Evolutionary conservation across 2,113 vertebrate species (phyloP).

Genomic region (Pollachius pollachius): DNA sequence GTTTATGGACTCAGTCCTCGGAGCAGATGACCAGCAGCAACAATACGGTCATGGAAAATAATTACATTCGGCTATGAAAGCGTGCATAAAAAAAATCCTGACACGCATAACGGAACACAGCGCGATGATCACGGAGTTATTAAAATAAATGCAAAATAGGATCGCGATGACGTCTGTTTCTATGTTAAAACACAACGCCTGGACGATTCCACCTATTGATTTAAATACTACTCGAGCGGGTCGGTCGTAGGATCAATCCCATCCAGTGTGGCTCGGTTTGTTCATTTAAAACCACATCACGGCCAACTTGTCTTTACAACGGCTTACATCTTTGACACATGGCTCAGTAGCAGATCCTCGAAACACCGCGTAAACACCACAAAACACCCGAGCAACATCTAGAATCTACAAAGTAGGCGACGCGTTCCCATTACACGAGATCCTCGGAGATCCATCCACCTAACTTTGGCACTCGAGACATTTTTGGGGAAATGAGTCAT

Average conservation of each 20-base stretch:
- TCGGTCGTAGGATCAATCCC: constrained; percentile 18
- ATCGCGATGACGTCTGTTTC: no score
- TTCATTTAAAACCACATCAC: constrained; percentile 55
- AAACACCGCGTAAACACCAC: no score
- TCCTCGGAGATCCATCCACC: constrained; percentile 10
- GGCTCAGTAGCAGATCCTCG: background rate
- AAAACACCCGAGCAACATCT: no score
- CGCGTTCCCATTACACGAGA: background rate
- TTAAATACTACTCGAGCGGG: background rate
- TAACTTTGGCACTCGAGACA: constrained; percentile 61
- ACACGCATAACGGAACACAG: background rate
- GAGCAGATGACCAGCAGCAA: constrained; percentile 33
- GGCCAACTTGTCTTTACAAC: constrained; percentile 46
- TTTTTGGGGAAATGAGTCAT: constrained; percentile 38
- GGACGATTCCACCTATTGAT: no score
- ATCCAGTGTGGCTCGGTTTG: background rate
- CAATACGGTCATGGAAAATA: constrained; percentile 42
- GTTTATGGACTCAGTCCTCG: constrained; percentile 45
- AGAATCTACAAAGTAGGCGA: no score
- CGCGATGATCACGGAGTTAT: background rate
- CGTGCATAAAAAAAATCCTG: constrained; percentile 35
- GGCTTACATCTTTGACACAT: constrained; percentile 11
- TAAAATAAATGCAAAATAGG: background rate
- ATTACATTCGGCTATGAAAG: constrained; percentile 37
- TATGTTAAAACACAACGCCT: background rate